Conservation (phyloP, 2,797 vertebrate genomes). For the Acanthiza pusilla region DNA sequence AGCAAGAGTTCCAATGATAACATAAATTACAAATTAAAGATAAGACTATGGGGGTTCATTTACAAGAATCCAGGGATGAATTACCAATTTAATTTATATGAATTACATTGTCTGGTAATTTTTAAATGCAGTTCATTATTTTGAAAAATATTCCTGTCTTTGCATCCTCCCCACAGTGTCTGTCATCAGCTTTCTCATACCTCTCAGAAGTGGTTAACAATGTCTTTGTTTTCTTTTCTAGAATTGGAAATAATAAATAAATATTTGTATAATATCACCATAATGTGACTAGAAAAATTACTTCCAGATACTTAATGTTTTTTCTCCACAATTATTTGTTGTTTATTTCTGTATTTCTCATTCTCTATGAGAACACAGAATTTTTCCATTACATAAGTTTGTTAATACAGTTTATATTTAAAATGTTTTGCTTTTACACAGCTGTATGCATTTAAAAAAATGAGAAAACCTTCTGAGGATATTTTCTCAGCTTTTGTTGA, state of each 20-base stretch:
- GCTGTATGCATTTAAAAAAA: not conserved
- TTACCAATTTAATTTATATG: not conserved
- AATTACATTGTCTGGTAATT: not conserved
- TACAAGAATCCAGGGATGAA: slow-evolving; percentile 8
- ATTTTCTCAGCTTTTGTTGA: not conserved
- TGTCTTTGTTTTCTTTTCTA: not conserved
- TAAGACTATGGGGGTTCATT: slow-evolving; percentile 1
- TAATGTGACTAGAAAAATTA: not conserved
- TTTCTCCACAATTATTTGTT: not conserved
- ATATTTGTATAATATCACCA: not conserved
- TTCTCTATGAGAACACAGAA: not conserved
- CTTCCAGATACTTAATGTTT: not conserved
- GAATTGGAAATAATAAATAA: not conserved
- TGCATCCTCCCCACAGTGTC: not conserved
- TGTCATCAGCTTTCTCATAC: not conserved
- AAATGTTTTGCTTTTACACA: not conserved
- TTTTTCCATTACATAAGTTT: not conserved
- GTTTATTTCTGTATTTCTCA: not conserved
- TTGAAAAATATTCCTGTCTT: not conserved
- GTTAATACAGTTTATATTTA: not conserved
- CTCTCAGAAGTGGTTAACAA: not conserved
- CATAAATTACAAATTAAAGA: slow-evolving; percentile 20
- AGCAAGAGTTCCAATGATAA: not conserved
- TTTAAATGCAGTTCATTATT: not conserved
- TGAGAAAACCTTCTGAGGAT: accelerated